Evolutionary conservation across 2,113 vertebrate species (phyloP), one percentile per base, ranked within the genome.

Genomic region (Hippocampus guttulatus): DNA sequence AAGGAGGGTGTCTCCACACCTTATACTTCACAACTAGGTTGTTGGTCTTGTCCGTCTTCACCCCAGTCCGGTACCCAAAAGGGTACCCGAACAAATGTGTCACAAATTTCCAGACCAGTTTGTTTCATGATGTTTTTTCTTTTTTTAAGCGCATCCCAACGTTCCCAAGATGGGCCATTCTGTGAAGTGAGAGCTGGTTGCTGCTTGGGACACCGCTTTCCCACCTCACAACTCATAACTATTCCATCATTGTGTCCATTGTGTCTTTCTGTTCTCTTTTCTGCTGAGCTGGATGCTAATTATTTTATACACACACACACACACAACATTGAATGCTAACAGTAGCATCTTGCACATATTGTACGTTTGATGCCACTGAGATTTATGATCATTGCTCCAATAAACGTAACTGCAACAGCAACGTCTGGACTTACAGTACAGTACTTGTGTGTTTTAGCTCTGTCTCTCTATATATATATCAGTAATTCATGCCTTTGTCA

Each of bases 141-240:
- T 61, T 85, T 67, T 15, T 79, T 69, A 67, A 92, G 91, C 71
- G 47, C 84, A 83, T 82, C 82, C 84, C 67, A 91, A 93, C 18
- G 45, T 61, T 74, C 66, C 85, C 47, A 92, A 90, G 81, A 79
- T 68, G 49, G 83, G 83, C 43, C 84, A 88, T 7, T 63, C 86
- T 25, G 79, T 91, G 73, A 92, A 91, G 79, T 92, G 84, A 92
- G 49, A 69, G 33, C 20, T 16, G 62, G 30, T 67, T 41, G n/a
- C 69, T 65, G 3, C 69, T 75, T 74, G 23, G 25, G 55, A 27
- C 25, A 4, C 55, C 12, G 23, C 55, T 25, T 58, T 27, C 23
- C 55, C 12, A 2, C 55, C 10, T 27, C 55, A 6, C 16, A 10
- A 27, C 9, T 33, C 58, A 3, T 7, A 41, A 75, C 25, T 55